A percentile compares a stretch with the other conserved stretches of the same genome.
Conservation (phyloP, 1,140 invertebrate genomes). For the Dufourea novaeangliae region DNA sequence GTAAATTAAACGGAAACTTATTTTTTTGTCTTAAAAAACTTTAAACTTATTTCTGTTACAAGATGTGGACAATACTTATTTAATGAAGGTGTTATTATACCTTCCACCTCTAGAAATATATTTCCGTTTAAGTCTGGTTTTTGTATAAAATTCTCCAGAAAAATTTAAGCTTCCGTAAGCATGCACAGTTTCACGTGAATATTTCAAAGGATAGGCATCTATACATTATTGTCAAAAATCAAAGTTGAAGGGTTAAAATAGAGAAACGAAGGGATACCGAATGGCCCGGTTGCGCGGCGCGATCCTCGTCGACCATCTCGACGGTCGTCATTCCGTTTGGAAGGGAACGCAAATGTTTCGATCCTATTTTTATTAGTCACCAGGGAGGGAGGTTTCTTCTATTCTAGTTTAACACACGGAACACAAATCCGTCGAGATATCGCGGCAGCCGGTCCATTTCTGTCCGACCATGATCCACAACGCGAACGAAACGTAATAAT, state of each 20-base stretch:
- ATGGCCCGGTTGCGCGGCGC: not conserved
- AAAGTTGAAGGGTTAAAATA: slow-evolving; percentile 24
- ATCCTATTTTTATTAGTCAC: slow-evolving; percentile 4
- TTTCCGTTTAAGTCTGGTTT: not conserved
- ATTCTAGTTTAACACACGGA: not conserved
- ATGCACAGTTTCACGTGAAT: not conserved
- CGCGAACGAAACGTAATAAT: slow-evolving; percentile 22
- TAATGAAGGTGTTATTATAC: not conserved
- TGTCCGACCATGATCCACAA: not conserved
- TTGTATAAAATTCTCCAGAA: not conserved
- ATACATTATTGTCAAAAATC: not conserved
- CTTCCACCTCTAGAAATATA: not conserved
- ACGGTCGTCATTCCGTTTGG: not conserved
- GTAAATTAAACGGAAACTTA: too few relatives aligned
- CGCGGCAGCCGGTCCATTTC: slow-evolving; percentile 48
- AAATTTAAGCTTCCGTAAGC: not conserved
- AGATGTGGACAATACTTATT: too few relatives aligned
- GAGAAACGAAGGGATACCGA: not conserved
- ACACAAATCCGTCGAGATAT: not conserved
- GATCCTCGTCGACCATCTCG: not conserved
- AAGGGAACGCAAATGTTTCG: not conserved
- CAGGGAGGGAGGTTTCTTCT: not conserved
- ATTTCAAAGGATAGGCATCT: not conserved
- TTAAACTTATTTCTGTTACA: too few relatives aligned
- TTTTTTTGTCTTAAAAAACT: too few relatives aligned